A percentile compares a stretch with the other conserved stretches of the same genome.
phyloP scores from a whole-genome alignment of 2,113 vertebrate species.

The Clarias gariepinus region DNA sequence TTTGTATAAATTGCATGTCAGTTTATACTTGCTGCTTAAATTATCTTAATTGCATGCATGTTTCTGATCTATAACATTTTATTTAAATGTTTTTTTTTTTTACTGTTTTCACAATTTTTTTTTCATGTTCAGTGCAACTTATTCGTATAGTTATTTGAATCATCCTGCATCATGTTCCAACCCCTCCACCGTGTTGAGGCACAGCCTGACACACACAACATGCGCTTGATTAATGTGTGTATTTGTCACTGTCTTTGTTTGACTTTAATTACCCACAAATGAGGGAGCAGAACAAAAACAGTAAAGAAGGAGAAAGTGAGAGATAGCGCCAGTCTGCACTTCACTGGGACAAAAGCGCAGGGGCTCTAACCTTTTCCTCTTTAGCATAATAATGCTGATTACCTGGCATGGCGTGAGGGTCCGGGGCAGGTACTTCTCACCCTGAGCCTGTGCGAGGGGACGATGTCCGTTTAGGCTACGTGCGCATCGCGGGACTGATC shows the following conservation, averaged over 20 bases:
- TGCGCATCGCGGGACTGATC: not conserved
- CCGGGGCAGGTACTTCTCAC: slow-evolving; percentile 51
- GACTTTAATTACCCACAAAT: slow-evolving; percentile 68
- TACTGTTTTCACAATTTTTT: no score
- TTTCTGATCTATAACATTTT: no score
- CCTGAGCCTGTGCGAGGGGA: slow-evolving; percentile 24
- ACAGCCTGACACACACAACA: not conserved
- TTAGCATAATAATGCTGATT: slow-evolving; percentile 52
- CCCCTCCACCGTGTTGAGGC: not conserved
- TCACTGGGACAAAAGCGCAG: slow-evolving; percentile 34
- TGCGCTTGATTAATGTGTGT: slow-evolving; percentile 59
- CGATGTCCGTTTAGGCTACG: slow-evolving; percentile 48
- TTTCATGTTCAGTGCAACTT: not conserved
- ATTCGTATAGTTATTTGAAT: not conserved
- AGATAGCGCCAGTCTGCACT: slow-evolving; percentile 46
- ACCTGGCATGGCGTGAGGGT: slow-evolving; percentile 37
- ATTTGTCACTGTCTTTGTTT: slow-evolving; percentile 67
- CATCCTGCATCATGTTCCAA: not conserved
- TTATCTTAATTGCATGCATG: not conserved
- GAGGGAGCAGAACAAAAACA: slow-evolving; percentile 56
- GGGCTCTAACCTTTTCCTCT: slow-evolving; percentile 14
- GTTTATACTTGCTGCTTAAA: not conserved
- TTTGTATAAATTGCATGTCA: not conserved
- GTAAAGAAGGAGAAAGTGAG: slow-evolving; percentile 7
- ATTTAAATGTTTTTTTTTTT: no score